These are phyloP conservation scores for Acridotheres tristis DNA, from an alignment of 2,797 vertebrate genomes.

Conservation along the genomic window DNA sequence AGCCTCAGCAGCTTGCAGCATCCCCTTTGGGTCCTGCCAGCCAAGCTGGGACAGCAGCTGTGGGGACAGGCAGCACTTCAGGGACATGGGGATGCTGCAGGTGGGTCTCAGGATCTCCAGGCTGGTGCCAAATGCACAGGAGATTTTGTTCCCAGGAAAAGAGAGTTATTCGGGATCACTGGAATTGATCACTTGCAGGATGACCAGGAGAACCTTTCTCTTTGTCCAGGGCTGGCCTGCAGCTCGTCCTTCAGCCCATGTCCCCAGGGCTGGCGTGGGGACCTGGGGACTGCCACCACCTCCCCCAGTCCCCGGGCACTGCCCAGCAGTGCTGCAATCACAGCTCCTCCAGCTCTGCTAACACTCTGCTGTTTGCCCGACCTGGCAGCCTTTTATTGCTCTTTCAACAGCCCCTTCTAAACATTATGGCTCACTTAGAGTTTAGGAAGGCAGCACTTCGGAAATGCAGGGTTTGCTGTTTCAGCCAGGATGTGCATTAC, in stretches of 20 bases:
- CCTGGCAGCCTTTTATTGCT: conserved; percentile 51
- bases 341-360: not conserved
- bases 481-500: not conserved
- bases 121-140: fast-evolving
- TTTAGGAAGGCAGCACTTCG: not conserved
- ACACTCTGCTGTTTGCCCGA: conserved; percentile 20
- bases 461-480: conserved; percentile 7
- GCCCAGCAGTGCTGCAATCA: not conserved
- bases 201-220: not conserved
- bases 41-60: fast-evolving
- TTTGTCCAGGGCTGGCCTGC: not conserved
- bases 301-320: fast-evolving
- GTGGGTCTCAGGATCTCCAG: not conserved
- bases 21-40: not conserved
- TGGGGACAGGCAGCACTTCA: not conserved
- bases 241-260: fast-evolving
- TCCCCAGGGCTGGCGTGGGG: not conserved
- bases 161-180: not conserved
- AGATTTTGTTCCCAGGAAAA: not conserved
- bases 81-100: fast-evolving
- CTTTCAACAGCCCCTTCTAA: conserved; percentile 12
- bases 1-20: not conserved
- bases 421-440: conserved; percentile 58
- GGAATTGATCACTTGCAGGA: not conserved
- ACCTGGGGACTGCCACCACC: fast-evolving